Evolutionary conservation across 2,113 vertebrate genomes (phyloP), one percentile per base, ranked within the genome.

Genomic region (Dryoscopus gambensis): DNA sequence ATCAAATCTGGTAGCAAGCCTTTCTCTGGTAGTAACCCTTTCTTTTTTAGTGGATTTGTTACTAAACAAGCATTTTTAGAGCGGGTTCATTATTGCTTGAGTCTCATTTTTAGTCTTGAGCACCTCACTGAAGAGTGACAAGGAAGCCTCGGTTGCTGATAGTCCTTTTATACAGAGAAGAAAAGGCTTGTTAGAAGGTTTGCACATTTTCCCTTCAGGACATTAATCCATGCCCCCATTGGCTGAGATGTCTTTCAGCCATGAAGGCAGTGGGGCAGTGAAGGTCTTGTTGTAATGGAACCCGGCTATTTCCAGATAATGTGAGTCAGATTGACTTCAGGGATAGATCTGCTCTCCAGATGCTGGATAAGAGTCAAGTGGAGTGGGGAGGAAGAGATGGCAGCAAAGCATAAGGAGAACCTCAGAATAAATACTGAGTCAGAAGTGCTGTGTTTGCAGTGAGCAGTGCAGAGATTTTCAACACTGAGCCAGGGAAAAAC

Each of bases 201-300:
- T 89, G 87, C 93, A 95, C 53, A 18, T 96, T 97, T 97, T 91
- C 82, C 89, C 97, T 96, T 79, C 95, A 86, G 95, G 91, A 96
- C 87, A 95, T 96, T 92, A 95, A 89, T 96, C 50, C 90, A 65
- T 95, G 83, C 47, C 91, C 89, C 70, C 90, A 87, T 89, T 95
- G 90, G 93, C 87, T 88, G 90, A 80, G 87, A 84, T 89, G 89
- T 93, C 94, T 95, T 96, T 96, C 86, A 96, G 93, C 93, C 93
- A 95, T 84, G 95, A 93, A 97, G 95, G 89, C 87, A 80, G 85
- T 69, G 87, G 96, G 96, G 94, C 95, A 95, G 59, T 35, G 95
- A 96, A 97, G 94, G 93, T 97, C 96, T 97, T 97, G 89, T 80
- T 92, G 87, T 94, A 97, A 97, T 96, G 93, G 92, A 96, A 97